Conservation (phyloP, 1,140 invertebrate species). For the Drosophila elegans region DNA sequence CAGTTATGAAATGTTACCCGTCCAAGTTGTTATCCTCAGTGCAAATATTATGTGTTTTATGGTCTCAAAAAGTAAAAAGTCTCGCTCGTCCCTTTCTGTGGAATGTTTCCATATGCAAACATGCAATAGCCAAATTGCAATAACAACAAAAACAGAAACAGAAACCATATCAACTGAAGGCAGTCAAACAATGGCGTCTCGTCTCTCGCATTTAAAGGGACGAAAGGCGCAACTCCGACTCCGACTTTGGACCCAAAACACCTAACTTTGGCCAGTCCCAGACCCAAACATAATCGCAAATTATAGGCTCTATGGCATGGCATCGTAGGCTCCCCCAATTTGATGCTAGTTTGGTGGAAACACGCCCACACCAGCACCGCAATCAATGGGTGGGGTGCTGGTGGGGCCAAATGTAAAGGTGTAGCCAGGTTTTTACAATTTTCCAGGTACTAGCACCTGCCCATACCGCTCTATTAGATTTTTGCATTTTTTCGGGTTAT, state of each 20-base stretch:
- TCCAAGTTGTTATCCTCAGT: slow-evolving; percentile 1
- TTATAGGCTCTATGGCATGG: slow-evolving; percentile 77
- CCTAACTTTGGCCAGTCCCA: slow-evolving; percentile 21
- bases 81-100: slow-evolving; percentile 41
- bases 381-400: slow-evolving; percentile 20
- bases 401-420: slow-evolving; percentile 38
- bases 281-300: slow-evolving; percentile 80
- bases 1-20: too few species aligned
- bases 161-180: slow-evolving; percentile 40
- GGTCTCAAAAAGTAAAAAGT: slow-evolving; percentile 53
- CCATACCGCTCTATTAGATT: slow-evolving; percentile 30
- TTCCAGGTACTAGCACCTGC: slow-evolving; percentile 54
- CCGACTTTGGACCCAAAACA: slow-evolving; percentile 15
- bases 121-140: slow-evolving; percentile 80
- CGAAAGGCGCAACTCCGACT: slow-evolving; percentile 5
- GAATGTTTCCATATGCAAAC: slow-evolving; percentile 81
- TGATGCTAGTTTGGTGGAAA: slow-evolving; percentile 62
- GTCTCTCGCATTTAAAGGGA: slow-evolving; percentile 1
- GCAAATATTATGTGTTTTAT: slow-evolving; percentile 31
- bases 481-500: slow-evolving; percentile 79
- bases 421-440: slow-evolving; percentile 65
- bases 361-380: slow-evolving; percentile 28
- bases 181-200: slow-evolving; percentile 45
- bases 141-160: slow-evolving; percentile 58
- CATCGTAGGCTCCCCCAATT: slow-evolving; percentile 47